phyloP scores from a whole-genome alignment of 2,797 vertebrate species.

The Bradypodion pumilum region DNA sequence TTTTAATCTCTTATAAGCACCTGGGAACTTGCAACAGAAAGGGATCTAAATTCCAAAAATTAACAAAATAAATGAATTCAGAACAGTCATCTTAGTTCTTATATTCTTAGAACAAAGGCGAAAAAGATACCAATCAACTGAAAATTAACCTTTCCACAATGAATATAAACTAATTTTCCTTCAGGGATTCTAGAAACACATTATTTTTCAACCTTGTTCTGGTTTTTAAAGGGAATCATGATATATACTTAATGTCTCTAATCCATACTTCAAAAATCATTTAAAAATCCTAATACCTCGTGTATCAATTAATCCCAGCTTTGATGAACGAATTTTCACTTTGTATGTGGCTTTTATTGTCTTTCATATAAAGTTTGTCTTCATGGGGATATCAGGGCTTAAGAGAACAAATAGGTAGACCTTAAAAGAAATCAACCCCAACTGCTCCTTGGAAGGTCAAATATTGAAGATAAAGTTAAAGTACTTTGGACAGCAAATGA shows the following conservation, averaged over 20 bases:
- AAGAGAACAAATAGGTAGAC: too few species aligned
- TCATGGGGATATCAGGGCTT: conserved; percentile 12
- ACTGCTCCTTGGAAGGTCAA: too few species aligned
- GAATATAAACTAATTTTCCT: neutral
- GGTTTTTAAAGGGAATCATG: neutral
- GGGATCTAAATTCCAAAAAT: neutral
- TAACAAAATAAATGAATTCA: neutral
- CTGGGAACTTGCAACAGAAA: neutral
- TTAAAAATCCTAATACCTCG: neutral
- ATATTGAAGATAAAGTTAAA: too few species aligned
- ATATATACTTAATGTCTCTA: neutral
- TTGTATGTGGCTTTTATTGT: fast-evolving
- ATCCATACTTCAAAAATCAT: neutral
- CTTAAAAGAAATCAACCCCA: too few species aligned
- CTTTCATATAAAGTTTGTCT: neutral
- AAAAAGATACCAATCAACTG: too few species aligned
- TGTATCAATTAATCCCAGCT: neutral
- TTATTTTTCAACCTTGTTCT: neutral
- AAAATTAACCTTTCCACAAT: neutral
- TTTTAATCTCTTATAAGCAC: conserved; percentile 1
- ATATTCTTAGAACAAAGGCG: neutral
- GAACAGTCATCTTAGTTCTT: neutral
- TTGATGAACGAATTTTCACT: neutral
- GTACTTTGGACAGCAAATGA: too few species aligned
- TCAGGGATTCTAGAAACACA: neutral